Evolutionary conservation across 1,140 invertebrate genomes (phyloP).

Genomic region (Trinorchestia longiramus): DNA sequence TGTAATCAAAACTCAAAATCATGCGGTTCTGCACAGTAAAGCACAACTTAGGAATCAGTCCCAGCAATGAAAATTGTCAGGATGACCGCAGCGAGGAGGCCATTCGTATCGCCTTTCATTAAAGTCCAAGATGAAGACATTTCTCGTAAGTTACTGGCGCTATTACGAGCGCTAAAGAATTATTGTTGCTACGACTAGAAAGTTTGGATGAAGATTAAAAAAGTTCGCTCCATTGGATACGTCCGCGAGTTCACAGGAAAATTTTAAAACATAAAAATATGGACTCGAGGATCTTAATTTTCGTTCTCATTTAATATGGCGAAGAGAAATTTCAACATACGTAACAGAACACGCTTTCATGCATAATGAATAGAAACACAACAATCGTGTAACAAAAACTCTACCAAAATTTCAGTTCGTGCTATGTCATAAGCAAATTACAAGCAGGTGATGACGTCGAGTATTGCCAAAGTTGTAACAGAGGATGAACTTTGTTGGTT

Average conservation of each 20-base stretch:
- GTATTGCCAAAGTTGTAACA: neutral
- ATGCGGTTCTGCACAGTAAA: neutral
- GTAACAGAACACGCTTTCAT: neutral
- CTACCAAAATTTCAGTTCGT: neutral
- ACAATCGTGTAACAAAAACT: neutral
- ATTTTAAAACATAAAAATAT: neutral
- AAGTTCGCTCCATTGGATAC: neutral
- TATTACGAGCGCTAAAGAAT: neutral
- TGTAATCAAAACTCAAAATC: neutral
- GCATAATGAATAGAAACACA: neutral
- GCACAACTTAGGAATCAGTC: neutral
- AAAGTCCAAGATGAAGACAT: conserved; percentile 8
- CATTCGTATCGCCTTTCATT: neutral
- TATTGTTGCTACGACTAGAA: neutral
- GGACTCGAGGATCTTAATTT: neutral
- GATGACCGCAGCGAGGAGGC: neutral
- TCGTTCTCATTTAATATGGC: neutral
- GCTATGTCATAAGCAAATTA: neutral
- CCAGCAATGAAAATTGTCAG: neutral
- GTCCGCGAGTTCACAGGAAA: neutral
- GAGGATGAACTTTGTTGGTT: neutral
- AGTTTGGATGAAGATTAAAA: conserved; percentile 9
- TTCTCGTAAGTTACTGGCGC: neutral
- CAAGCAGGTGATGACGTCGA: neutral
- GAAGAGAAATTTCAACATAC: neutral